Evolutionary conservation across 2,888 invertebrate genomes (phyloP).

Genomic region (Dermolepida albohirtum): DNA sequence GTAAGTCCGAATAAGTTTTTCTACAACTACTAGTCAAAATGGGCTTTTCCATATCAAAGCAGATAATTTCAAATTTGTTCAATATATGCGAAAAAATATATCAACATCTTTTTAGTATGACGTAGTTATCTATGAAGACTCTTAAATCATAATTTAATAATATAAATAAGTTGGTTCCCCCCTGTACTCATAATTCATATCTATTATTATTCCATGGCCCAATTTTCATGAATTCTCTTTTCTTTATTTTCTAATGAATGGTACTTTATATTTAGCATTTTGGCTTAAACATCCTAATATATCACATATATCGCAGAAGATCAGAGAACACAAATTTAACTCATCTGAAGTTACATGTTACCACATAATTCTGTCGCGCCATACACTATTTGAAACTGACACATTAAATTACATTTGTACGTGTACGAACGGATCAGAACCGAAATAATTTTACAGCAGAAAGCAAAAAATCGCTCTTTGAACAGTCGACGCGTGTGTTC

Average conservation of each 20-base stretch:
- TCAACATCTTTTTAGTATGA: too few species aligned
- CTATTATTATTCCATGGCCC: too few species aligned
- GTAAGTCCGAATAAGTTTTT: too few species aligned
- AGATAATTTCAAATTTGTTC: too few species aligned
- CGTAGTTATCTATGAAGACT: too few species aligned
- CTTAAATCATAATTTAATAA: too few species aligned
- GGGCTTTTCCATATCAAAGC: too few species aligned
- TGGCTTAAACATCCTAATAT: slow-evolving; percentile 13
- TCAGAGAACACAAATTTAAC: slow-evolving; percentile 19
- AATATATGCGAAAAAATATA: too few species aligned
- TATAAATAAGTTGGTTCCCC: too few species aligned
- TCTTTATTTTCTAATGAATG: slow-evolving; percentile 10
- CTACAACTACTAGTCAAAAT: too few species aligned
- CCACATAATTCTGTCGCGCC: slow-evolving; percentile 27
- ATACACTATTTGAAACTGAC: slow-evolving; percentile 21
- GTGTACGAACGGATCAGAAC: slow-evolving; percentile 16
- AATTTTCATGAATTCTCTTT: neutral
- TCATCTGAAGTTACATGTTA: slow-evolving; percentile 22
- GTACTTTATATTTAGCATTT: neutral
- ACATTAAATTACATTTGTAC: slow-evolving; percentile 33
- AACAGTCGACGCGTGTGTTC: slow-evolving; percentile 30
- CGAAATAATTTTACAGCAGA: slow-evolving; percentile 23
- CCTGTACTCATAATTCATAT: too few species aligned
- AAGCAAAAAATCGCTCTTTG: slow-evolving; percentile 32
- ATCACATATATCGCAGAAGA: slow-evolving; percentile 15